Evolutionary conservation across 1,140 invertebrate species (phyloP), one percentile per base, ranked within the genome.

Genomic region (Rhynchophorus ferrugineus): DNA sequence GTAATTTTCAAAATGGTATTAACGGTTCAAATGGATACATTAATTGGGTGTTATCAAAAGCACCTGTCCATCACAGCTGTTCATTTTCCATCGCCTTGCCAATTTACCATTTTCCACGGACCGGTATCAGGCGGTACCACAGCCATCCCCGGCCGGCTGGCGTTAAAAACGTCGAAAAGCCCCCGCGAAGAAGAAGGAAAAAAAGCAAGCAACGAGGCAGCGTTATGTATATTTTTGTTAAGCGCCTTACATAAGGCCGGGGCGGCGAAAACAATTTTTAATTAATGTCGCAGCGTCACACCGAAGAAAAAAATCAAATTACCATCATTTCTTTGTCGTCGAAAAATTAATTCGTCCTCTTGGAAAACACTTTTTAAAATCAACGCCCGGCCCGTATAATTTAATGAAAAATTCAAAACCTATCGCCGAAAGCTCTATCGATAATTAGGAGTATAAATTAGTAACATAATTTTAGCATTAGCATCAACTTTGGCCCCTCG

Each of bases 401-500:
- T 52, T 39, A 52, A 52, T 52, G 37, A 52, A 52, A 52, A 52
- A 52, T 52, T 52, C 50, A 52, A 44, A 51, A 45, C 50, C 43
- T 52, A 52, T 52, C 43, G 50, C 44, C 50, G 22, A 50, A 44
- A 44, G 42, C 45, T 56, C 39, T 58, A 50, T 53, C 56, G 49
- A 54, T 61, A 61, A 61, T 58, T 49, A 51, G 35, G 18, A 44
- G 34, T 42, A 46, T 55, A 60, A 60, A 60, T 60, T 61, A 58
- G 49, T 58, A 56, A 61, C 59, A 60, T 56, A 60, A 60, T 58
- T 60, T 58, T 51, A 53, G 56, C 59, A 61, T 58, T 58, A 58
- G 56, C 53, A 51, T 55, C 56, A 54, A 47, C 47, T 37, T 51
- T 49, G 34, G 17, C 8, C 41, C 49, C 42, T 29, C 24, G 24